Evolutionary conservation across 2,113 vertebrate species (phyloP).

Genomic region (Ranitomeya variabilis): DNA sequence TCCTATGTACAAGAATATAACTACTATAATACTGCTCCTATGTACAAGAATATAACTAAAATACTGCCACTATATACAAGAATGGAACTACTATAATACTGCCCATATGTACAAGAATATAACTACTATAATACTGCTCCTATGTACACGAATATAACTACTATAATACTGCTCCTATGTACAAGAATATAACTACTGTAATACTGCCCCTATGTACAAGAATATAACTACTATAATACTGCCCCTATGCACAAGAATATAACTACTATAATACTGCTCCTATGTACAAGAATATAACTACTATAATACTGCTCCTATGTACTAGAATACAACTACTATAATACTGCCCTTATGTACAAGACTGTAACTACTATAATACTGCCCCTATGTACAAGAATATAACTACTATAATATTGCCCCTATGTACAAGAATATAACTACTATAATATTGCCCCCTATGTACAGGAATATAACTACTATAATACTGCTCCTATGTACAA

Average conservation of each 20-base stretch:
- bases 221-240: slow-evolving; percentile 13
- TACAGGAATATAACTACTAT: too few relatives aligned
- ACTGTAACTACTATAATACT: background rate
- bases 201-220: background rate
- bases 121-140: background rate
- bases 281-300: background rate
- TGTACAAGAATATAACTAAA: background rate
- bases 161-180: background rate
- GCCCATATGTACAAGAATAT: background rate
- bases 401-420: slow-evolving; percentile 2
- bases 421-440: background rate
- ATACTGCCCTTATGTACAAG: background rate
- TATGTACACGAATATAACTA: background rate
- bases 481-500: too few relatives aligned
- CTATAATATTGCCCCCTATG: background rate
- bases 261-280: background rate
- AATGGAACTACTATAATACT: background rate
- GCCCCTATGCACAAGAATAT: background rate
- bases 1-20: too few relatives aligned
- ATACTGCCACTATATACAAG: background rate
- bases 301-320: background rate
- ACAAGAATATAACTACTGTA: background rate
- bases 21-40: background rate
- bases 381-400: background rate
- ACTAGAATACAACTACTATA: background rate